phyloP scores from a whole-genome alignment of 2,113 vertebrate species.

The Myanophis thanlyinensis region DNA sequence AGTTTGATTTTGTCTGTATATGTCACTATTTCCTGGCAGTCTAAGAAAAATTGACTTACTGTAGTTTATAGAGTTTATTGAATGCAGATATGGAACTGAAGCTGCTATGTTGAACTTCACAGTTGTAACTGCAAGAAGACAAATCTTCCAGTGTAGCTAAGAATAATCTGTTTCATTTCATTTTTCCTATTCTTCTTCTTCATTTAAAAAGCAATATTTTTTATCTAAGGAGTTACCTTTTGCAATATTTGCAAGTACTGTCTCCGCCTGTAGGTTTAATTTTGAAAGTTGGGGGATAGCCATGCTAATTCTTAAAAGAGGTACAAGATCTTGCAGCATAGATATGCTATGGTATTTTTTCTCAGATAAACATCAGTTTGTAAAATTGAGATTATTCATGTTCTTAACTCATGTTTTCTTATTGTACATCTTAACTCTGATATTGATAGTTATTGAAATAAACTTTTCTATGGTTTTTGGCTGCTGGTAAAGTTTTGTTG shows the following conservation, averaged over 20 bases:
- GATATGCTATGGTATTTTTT: not conserved
- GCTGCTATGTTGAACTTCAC: conserved; percentile 30
- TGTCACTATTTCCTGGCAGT: not conserved
- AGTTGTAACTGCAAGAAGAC: not conserved
- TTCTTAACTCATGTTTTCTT: not conserved
- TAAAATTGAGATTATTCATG: not conserved
- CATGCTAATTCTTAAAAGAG: conserved; percentile 14
- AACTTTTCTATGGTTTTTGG: conserved; percentile 25
- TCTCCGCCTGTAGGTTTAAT: conserved; percentile 42
- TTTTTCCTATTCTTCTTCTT: conserved; percentile 33
- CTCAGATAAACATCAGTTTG: not conserved
- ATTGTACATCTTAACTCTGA: not conserved
- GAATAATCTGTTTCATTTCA: not conserved
- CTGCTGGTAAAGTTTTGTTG: not conserved
- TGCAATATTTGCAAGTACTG: conserved; percentile 43
- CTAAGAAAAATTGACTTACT: not conserved
- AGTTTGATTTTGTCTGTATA: not conserved
- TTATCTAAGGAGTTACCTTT: conserved; percentile 39
- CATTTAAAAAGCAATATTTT: conserved; percentile 38
- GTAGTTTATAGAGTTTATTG: conserved; percentile 32
- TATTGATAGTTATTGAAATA: conserved; percentile 19
- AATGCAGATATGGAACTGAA: conserved; percentile 47
- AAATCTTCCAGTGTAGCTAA: conserved; percentile 12
- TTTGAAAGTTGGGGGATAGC: conserved; percentile 23
- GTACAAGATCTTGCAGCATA: not conserved